phyloP scores from a whole-genome alignment of 2,113 vertebrate species.

The Glareola pratincola region DNA sequence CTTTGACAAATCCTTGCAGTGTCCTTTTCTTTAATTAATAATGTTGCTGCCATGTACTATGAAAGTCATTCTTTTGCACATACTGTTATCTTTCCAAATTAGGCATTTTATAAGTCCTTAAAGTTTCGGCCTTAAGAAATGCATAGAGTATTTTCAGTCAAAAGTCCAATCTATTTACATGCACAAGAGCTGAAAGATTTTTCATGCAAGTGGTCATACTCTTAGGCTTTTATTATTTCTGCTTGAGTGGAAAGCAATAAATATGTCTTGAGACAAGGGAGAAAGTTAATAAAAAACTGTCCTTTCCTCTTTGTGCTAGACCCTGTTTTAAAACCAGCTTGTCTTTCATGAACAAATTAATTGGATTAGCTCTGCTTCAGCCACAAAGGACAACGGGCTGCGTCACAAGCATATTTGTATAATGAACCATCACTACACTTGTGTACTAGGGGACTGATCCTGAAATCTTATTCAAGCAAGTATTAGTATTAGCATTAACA shows the following conservation, averaged over 20 bases:
- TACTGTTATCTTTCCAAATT: constrained; percentile 18
- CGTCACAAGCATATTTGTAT: constrained; percentile 60
- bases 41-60: neutral
- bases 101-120: constrained; percentile 10
- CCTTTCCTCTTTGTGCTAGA: constrained; percentile 64
- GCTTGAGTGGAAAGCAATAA: constrained; percentile 73
- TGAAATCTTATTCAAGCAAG: neutral
- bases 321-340: constrained; percentile 64
- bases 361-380: constrained; percentile 69
- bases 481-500: neutral
- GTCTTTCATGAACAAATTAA: constrained; percentile 75
- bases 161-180: constrained; percentile 47
- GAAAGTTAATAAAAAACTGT: constrained; percentile 76
- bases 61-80: neutral
- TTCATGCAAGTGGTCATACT: constrained; percentile 39
- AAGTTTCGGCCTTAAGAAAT: constrained; percentile 45
- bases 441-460: constrained; percentile 22
- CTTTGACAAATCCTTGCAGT: constrained; percentile 16
- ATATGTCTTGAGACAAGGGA: constrained; percentile 68
- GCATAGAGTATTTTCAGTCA: constrained; percentile 24
- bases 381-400: constrained; percentile 62
- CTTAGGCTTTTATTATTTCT: constrained; percentile 70
- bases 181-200: constrained; percentile 31
- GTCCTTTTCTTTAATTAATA: constrained; percentile 46
- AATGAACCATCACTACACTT: constrained; percentile 43